Evolutionary conservation across 2,113 vertebrate species (phyloP).

Genomic region (Camarhynchus parvulus): DNA sequence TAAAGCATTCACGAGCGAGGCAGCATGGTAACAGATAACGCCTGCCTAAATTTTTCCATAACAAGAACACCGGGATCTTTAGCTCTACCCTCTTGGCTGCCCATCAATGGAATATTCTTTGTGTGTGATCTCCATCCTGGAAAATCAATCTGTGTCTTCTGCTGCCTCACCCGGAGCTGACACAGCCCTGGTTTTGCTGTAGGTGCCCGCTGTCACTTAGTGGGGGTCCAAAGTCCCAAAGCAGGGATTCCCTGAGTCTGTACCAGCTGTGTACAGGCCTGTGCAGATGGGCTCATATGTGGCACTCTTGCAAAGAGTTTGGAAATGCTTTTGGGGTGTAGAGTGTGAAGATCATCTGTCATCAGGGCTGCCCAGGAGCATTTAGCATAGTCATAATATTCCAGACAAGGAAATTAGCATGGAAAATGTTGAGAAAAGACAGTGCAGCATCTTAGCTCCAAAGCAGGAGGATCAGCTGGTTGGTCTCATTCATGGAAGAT

Average conservation of each 20-base stretch:
- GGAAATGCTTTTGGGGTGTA: not conserved
- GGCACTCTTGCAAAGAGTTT: not conserved
- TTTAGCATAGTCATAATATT: not conserved
- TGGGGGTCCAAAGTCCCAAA: not conserved
- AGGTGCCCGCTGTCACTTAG: rapidly evolving
- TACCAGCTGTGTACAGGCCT: rapidly evolving
- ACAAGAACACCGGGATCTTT: not conserved
- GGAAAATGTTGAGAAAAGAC: not conserved
- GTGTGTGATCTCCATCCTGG: not conserved
- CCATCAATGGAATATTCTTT: not conserved
- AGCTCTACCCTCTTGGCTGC: not conserved
- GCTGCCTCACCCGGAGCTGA: not conserved
- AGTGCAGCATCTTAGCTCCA: not conserved
- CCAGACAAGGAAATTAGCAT: not conserved
- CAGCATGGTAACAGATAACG: not conserved
- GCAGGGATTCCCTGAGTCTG: not conserved
- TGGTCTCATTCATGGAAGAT: not conserved
- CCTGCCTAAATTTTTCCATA: not conserved
- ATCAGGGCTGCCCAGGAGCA: not conserved
- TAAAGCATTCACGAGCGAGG: not conserved
- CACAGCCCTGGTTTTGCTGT: not conserved
- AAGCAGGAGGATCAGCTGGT: not conserved
- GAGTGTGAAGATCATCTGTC: not conserved
- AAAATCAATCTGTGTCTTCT: not conserved
- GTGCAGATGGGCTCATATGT: rapidly evolving